Percentiles rank a stretch among this genome's conserved stretches.
These are phyloP conservation scores for Drymonia ruficornis DNA, from an alignment of 2,888 invertebrate species.

Conservation along the genomic window DNA sequence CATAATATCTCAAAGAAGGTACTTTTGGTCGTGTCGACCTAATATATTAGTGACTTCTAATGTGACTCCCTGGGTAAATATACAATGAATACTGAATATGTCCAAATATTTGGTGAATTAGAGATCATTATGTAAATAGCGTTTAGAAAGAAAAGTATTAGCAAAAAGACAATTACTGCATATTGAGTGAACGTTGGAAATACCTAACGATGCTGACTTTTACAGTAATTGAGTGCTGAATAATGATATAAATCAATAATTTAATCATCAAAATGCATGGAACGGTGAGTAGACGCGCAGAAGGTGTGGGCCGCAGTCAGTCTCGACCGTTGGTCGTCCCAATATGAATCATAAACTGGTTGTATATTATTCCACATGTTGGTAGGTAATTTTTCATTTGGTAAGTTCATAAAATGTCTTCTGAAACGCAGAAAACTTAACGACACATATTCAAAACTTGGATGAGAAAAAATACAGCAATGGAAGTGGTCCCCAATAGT, in stretches of 20 bases:
- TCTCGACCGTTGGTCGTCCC: constrained; percentile 24
- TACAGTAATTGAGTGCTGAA: not conserved
- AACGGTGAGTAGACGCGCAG: constrained; percentile 40
- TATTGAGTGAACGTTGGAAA: too few species aligned
- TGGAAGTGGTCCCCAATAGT: not conserved
- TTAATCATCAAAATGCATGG: constrained; percentile 15
- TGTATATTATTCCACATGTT: constrained; percentile 27
- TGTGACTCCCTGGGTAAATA: too few species aligned
- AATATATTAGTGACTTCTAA: too few species aligned
- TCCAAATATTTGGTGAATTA: too few species aligned
- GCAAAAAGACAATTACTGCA: too few species aligned
- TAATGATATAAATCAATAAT: not conserved
- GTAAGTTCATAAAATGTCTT: not conserved
- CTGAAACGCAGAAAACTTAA: not conserved
- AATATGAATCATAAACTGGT: constrained; percentile 52
- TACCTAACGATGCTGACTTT: not conserved
- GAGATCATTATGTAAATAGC: too few species aligned
- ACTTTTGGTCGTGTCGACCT: too few species aligned
- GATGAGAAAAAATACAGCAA: not conserved
- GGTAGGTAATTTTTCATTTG: constrained; percentile 25
- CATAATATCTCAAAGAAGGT: too few species aligned
- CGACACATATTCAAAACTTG: not conserved
- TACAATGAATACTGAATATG: too few species aligned
- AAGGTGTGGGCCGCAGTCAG: constrained; percentile 55
- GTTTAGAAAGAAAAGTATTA: too few species aligned